Evolutionary conservation across 2,888 invertebrate genomes (phyloP), one percentile per base, ranked within the genome.

Genomic region (Drosophila lutescens): DNA sequence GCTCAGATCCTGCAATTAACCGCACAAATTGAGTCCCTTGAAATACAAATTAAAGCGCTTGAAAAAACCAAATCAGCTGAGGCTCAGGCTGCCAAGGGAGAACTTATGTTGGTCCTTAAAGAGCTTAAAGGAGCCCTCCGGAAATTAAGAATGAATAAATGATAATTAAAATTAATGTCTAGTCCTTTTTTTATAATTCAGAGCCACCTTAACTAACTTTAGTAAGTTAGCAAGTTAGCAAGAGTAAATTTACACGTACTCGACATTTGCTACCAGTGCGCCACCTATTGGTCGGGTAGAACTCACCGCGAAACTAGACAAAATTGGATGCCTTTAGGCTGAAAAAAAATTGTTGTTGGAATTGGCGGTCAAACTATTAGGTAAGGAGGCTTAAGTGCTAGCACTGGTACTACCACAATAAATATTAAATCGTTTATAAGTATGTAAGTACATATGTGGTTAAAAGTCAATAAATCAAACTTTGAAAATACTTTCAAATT

Each of bases 1-100:
- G 58, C 59, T 2, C 41, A 3, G 15, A 62, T 62, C 57, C 23
- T 62, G 49, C 23, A 59, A 5, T 10, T 62, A 7, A 50, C 62
- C 3, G 59, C 49, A 12, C 59, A 63, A 36, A 59, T 63, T 26
- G 59, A 63, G 17, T 12, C 17, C 2, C 9, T 63, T 4, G n/a
- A 63, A 59, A 5, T 26, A 26, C 40, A 63, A 10, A 63, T 63
- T 7, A 49, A 63, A 4, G 34, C 49, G 1, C 26, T 63, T n/a
- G 15, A 59, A 2, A 49, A 49, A 17, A 12, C 26, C 1, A 49
- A 41, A 17, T 59, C 62, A 1, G 6, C 17, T 6, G 62, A 63
- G 12, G 26, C 62, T 0, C 17, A 17, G 26, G 12, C 17, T 12
- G 59, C 41, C 4, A 26, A 13, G 2, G 59, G 9, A 4, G 49